Conservation (phyloP, 35 echinoderm and acorn worm species). For the Heliocidaris tuberculata region DNA sequence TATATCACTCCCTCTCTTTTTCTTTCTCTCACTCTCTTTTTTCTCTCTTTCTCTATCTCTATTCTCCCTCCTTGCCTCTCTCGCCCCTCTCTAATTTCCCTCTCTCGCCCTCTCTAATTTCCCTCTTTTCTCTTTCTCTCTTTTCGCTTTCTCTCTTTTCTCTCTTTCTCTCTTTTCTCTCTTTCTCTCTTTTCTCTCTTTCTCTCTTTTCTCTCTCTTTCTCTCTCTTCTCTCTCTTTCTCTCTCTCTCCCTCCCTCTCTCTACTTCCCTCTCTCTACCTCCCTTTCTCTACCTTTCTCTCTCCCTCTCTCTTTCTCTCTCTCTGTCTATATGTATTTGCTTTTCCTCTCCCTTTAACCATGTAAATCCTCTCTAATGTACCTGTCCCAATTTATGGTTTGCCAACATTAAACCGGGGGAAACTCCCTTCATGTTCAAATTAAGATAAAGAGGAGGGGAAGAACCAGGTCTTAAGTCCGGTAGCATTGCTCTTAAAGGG, state of each 20-base stretch:
- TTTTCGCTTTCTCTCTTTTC: not conserved
- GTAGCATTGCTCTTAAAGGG: not conserved
- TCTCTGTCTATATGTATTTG: no score
- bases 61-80: not conserved
- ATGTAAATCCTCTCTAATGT: not conserved
- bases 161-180: not conserved
- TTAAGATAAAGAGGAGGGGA: not conserved
- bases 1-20: not conserved
- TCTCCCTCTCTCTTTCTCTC: not conserved
- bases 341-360: not conserved
- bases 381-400: not conserved
- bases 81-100: not conserved
- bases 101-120: not conserved
- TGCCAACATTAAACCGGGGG: not conserved
- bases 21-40: not conserved
- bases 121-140: not conserved
- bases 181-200: not conserved
- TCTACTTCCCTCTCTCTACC: not conserved
- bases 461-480: not conserved
- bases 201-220: not conserved
- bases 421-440: constrained; percentile 7
- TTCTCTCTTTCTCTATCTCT: not conserved
- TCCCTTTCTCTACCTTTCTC: not conserved
- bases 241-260: not conserved
- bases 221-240: no score